phyloP scores from a whole-genome alignment of 2,888 invertebrate genomes.

The Anthrax anthrax region DNA sequence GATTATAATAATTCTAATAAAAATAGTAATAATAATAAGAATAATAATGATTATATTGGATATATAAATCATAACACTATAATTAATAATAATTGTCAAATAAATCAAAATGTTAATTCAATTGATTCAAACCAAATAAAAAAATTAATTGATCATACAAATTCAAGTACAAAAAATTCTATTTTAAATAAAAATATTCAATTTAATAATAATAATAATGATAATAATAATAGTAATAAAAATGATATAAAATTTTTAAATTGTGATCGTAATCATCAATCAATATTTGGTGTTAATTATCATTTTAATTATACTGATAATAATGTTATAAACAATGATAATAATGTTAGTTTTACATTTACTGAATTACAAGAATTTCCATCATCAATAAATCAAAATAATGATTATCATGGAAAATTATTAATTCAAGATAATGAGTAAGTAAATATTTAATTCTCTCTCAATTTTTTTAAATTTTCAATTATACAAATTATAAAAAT shows the following conservation, averaged over 20 bases:
- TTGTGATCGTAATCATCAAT: constrained; percentile 15
- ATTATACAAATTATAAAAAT: no score
- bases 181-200: constrained; percentile 1
- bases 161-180: constrained; percentile 2
- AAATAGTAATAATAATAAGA: background rate
- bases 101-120: no score
- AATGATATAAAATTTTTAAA: constrained; percentile 32
- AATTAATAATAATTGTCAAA: no score
- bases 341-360: constrained; percentile 33
- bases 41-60: background rate
- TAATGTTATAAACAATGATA: no score
- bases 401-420: no score
- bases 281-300: constrained; percentile 1
- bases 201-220: background rate
- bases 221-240: constrained; percentile 14
- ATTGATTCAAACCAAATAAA: no score
- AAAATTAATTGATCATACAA: no score
- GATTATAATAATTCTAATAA: no score
- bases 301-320: background rate
- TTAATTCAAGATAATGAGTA: background rate
- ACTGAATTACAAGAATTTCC: no score
- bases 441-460: background rate
- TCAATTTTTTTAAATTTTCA: no score
- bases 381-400: no score
- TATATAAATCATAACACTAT: background rate